Evolutionary conservation across 2,888 invertebrate species (phyloP), one percentile per base, ranked within the genome.

Genomic region (Clitarchus hookeri): DNA sequence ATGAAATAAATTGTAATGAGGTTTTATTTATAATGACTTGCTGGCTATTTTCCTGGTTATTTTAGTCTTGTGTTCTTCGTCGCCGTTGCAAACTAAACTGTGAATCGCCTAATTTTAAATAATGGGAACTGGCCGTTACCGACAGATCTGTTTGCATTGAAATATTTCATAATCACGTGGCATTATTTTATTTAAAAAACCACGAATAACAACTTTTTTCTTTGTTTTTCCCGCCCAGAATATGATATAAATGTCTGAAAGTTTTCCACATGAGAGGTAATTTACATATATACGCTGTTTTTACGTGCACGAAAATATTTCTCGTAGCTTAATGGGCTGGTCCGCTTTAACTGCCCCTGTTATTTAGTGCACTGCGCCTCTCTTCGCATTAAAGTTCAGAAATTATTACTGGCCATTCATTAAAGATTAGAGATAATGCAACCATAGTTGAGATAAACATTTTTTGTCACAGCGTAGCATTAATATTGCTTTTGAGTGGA

Each of bases 371-470:
- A 65, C 65, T 23, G 23, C 16, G 65, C 65, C 65, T 65, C 65
- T 65, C 65, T n/a, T 65, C 65, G 65, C 65, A 65, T 65, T 65
- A 65, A 65, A 65, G 65, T 65, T 65, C 65, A 65, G 65, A n/a
- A 65, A 65, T 65, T 65, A 65, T 65, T 65, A 65, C 65, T 65
- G 65, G 65, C 65, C 65, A 65, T 65, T 65, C 65, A 65, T 65
- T 65, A 65, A 65, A 65, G 65, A 65, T 65, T 65, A 65, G 65
- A 65, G 65, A 65, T 65, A 65, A 65, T 65, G 65, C n/a, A 65
- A n/a, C 65, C 65, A 65, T 65, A 65, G 65, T 65, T 65, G 65
- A 65, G 65, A 65, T 65, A 65, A n/a, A 65, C 11, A 6, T 65
- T 65, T 65, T 65, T 65, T 65, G 65, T 65, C 65, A 65, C 19